Evolutionary conservation across 2,113 vertebrate species (phyloP).

Genomic region (Ailuropoda melanoleuca): DNA sequence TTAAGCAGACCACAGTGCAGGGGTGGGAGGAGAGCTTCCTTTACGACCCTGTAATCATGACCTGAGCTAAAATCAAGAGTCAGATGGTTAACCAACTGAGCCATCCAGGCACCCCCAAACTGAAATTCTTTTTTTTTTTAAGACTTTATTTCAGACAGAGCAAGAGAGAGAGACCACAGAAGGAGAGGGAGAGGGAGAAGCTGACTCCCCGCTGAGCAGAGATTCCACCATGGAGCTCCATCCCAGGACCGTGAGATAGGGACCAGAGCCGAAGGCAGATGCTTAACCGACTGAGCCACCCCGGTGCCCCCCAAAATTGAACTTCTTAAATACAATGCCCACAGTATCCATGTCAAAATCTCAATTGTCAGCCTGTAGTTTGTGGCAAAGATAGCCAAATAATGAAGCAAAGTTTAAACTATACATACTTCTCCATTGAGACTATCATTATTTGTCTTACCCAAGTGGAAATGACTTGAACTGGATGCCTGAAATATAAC

Average conservation of each 20-base stretch:
- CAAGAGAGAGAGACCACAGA: too few species aligned
- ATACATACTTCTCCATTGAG: constrained; percentile 76
- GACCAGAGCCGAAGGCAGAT: neutral
- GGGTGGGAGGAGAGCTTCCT: too few species aligned
- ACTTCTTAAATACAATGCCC: constrained; percentile 40
- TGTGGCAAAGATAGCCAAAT: constrained; percentile 75
- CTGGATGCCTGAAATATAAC: constrained; percentile 86
- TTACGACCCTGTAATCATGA: neutral
- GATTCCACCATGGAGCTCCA: too few species aligned
- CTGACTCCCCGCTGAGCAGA: too few species aligned
- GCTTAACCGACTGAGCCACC: neutral
- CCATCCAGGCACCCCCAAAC: neutral
- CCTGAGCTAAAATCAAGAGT: neutral
- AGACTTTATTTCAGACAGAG: too few species aligned
- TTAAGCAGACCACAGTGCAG: neutral
- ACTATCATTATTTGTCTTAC: constrained; percentile 84
- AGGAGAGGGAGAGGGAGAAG: too few species aligned
- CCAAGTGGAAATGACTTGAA: constrained; percentile 83
- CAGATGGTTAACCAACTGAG: neutral
- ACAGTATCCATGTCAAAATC: constrained; percentile 11
- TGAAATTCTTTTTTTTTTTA: neutral
- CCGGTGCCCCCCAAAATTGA: neutral
- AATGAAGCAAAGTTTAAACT: constrained; percentile 70
- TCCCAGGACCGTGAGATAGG: neutral
- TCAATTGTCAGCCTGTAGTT: constrained; percentile 66